Evolutionary conservation across 2,113 vertebrate genomes (phyloP).

Genomic region (Amphiprion ocellaris): DNA sequence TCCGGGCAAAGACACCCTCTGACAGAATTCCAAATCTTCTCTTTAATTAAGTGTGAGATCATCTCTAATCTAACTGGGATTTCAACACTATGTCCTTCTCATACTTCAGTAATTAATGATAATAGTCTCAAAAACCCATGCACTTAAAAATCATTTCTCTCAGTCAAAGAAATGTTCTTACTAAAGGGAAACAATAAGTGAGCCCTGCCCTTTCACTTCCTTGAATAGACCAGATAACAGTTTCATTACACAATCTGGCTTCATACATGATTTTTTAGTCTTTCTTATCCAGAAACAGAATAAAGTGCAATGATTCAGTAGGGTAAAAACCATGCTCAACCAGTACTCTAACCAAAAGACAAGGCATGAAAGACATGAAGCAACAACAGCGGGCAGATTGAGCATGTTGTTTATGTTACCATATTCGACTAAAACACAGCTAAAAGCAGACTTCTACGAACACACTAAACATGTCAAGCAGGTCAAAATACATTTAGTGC

Average conservation of each 20-base stretch:
- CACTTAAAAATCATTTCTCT: background rate
- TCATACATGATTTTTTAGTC: background rate
- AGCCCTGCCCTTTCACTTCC: constrained; percentile 80
- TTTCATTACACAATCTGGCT: background rate
- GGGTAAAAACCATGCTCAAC: background rate
- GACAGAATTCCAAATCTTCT: constrained; percentile 16
- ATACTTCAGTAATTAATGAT: background rate
- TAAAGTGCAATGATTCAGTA: background rate
- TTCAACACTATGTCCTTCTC: background rate
- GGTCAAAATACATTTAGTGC: background rate
- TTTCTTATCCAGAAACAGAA: background rate
- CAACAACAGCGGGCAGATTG: too few relatives aligned
- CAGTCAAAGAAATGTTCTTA: constrained; percentile 41
- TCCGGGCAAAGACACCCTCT: background rate
- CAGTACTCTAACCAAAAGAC: background rate
- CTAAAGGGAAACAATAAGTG: constrained; percentile 70
- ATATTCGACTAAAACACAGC: too few relatives aligned
- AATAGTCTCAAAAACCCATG: background rate
- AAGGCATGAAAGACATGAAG: too few relatives aligned
- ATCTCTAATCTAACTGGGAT: background rate
- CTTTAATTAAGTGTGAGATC: constrained; percentile 25
- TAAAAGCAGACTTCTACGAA: too few relatives aligned
- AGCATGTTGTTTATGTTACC: too few relatives aligned
- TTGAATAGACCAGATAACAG: constrained; percentile 51
- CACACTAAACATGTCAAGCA: background rate